phyloP scores from a whole-genome alignment of 1,140 invertebrate genomes.

The Zelostemma sp. region DNA sequence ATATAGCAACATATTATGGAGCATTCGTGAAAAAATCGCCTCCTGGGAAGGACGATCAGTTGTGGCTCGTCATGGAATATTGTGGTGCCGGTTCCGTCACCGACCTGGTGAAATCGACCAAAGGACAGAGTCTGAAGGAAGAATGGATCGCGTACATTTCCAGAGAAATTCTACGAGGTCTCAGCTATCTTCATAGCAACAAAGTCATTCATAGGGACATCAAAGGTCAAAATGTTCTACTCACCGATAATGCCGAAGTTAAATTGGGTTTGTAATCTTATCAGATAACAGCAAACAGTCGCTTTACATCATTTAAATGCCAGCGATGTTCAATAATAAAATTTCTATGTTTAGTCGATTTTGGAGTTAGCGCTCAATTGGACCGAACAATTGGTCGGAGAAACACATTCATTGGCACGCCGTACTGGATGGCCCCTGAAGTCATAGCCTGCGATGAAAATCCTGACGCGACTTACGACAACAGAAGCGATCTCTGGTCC shows the following conservation, averaged over 20 bases:
- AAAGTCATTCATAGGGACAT: slow-evolving; percentile 99
- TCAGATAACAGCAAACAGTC: too few relatives aligned
- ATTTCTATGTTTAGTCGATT: slow-evolving; percentile 86
- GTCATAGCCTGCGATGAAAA: slow-evolving; percentile 99
- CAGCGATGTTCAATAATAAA: background rate
- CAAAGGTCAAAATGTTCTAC: slow-evolving; percentile 99
- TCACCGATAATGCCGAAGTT: slow-evolving; percentile 99
- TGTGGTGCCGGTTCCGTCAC: slow-evolving; percentile 99
- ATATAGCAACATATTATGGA: slow-evolving; percentile 99
- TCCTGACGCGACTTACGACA: slow-evolving; percentile 99
- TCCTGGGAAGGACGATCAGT: slow-evolving; percentile 98
- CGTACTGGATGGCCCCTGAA: slow-evolving; percentile 97
- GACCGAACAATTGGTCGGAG: slow-evolving; percentile 98
- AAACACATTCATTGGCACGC: slow-evolving; percentile 99
- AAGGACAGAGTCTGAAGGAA: slow-evolving; percentile 97
- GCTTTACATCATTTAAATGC: too few relatives aligned
- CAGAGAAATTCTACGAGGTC: slow-evolving; percentile 95
- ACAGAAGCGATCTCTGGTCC: slow-evolving; percentile 98
- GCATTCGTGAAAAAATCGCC: slow-evolving; percentile 99
- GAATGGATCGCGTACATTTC: slow-evolving; percentile 99
- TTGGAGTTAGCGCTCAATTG: slow-evolving; percentile 99
- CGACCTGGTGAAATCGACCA: slow-evolving; percentile 99
- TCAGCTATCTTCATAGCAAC: slow-evolving; percentile 97
- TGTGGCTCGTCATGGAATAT: slow-evolving; percentile 99
- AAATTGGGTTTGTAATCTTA: slow-evolving; percentile 82